phyloP scores from a whole-genome alignment of 2,888 invertebrate species.

The Steinernema scapterisci region DNA sequence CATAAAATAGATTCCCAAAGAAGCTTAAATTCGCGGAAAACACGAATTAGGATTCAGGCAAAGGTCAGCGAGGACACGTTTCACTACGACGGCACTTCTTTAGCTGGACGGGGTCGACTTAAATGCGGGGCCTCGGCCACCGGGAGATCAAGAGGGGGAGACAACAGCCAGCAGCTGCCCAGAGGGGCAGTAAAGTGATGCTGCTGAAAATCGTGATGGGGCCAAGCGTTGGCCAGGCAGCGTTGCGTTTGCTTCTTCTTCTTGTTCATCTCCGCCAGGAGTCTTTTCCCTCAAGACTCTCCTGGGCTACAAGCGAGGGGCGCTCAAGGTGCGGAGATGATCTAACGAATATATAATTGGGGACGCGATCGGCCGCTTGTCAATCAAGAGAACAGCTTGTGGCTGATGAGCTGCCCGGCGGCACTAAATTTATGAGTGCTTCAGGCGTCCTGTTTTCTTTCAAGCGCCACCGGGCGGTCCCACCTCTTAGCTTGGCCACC shows the following conservation, averaged over 20 bases:
- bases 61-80: too few species aligned
- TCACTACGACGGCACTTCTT: background rate
- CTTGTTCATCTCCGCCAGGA: too few species aligned
- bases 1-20: too few species aligned
- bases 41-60: too few species aligned
- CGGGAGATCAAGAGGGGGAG: background rate
- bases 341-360: constrained; percentile 32
- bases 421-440: constrained; percentile 25
- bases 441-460: constrained; percentile 26
- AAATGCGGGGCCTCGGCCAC: background rate
- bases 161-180: constrained; percentile 26
- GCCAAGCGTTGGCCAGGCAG: background rate
- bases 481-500: background rate
- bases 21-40: too few species aligned
- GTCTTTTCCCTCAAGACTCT: background rate
- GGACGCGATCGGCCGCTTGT: constrained; percentile 13
- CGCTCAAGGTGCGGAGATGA: constrained; percentile 23
- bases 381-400: constrained; percentile 30
- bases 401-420: constrained; percentile 24
- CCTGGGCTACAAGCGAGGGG: background rate
- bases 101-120: background rate
- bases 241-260: background rate
- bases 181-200: background rate
- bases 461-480: background rate
- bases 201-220: too few species aligned